A percentile compares a stretch with the other conserved stretches of the same genome.
phyloP scores from a whole-genome alignment of 2,113 vertebrate genomes.

The Raphicerus campestris region DNA sequence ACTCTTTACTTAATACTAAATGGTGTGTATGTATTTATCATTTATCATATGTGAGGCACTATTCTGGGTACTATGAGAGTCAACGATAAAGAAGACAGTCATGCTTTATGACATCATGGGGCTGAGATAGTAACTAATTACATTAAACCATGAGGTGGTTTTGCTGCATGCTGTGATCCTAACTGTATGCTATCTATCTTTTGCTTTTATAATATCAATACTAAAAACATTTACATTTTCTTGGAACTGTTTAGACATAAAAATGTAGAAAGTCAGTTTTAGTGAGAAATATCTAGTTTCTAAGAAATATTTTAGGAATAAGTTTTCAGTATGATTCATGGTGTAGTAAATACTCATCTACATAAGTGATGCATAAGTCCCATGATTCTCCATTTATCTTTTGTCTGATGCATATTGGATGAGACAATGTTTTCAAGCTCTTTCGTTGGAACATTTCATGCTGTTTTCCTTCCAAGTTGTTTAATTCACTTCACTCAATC shows the following conservation, averaged over 20 bases:
- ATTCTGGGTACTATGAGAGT: not conserved
- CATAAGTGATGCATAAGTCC: not conserved
- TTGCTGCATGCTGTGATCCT: not conserved
- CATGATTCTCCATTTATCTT: slow-evolving; percentile 9
- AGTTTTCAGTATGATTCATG: slow-evolving; percentile 26
- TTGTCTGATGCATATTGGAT: slow-evolving; percentile 18
- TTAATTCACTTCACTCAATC: not conserved
- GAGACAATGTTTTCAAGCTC: not conserved
- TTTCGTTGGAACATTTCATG: not conserved
- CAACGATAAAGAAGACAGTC: not conserved
- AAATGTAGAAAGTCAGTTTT: not conserved
- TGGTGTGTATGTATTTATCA: not conserved
- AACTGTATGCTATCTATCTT: slow-evolving; percentile 38
- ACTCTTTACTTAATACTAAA: not conserved
- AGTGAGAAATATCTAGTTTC: not conserved
- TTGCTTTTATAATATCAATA: not conserved
- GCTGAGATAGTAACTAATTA: not conserved
- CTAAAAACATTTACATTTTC: slow-evolving; percentile 1
- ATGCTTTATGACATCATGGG: not conserved
- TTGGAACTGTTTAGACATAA: not conserved
- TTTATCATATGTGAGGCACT: not conserved
- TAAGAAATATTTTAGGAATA: slow-evolving; percentile 16
- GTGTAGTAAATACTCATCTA: not conserved
- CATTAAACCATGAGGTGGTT: not conserved
- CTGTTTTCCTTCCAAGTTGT: slow-evolving; percentile 19